Percentiles rank a stretch among this genome's conserved stretches.
These are phyloP conservation scores for Drosophila repleta DNA, from an alignment of 1,140 invertebrate species.

Conservation along the genomic window DNA sequence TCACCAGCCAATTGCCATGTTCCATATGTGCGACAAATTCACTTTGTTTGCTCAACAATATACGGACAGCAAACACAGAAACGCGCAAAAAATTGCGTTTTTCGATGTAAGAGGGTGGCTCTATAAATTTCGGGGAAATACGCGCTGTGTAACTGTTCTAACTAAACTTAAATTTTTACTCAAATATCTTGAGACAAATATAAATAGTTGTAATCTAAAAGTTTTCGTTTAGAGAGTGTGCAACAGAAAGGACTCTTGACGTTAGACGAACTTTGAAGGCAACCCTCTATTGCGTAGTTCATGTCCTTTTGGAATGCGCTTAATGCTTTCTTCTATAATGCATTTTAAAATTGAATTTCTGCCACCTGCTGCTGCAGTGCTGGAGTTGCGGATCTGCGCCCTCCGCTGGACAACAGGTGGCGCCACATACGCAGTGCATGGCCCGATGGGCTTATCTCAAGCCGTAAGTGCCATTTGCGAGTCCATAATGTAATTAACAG, in stretches of 20 bases:
- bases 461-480: conserved; percentile 48
- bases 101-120: conserved; percentile 25
- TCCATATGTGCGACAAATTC: conserved; percentile 63
- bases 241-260: background rate
- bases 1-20: conserved; percentile 62
- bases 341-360: conserved; percentile 75
- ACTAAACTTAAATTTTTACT: background rate
- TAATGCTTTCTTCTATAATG: conserved; percentile 33
- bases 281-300: conserved; percentile 38
- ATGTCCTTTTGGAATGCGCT: conserved; percentile 6
- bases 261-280: background rate
- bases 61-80: conserved; percentile 45
- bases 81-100: conserved; percentile 20
- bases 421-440: conserved; percentile 3
- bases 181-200: background rate
- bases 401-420: conserved; percentile 64
- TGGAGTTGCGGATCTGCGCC: conserved; percentile 9
- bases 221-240: background rate
- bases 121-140: conserved; percentile 1
- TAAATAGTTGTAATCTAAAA: background rate
- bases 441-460: background rate
- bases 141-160: background rate
- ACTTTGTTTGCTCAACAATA: conserved; percentile 65
- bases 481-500: conserved; percentile 70
- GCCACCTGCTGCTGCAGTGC: conserved; percentile 51